Conservation (phyloP, 2,113 vertebrate genomes). For the Pseudois nayaur region DNA sequence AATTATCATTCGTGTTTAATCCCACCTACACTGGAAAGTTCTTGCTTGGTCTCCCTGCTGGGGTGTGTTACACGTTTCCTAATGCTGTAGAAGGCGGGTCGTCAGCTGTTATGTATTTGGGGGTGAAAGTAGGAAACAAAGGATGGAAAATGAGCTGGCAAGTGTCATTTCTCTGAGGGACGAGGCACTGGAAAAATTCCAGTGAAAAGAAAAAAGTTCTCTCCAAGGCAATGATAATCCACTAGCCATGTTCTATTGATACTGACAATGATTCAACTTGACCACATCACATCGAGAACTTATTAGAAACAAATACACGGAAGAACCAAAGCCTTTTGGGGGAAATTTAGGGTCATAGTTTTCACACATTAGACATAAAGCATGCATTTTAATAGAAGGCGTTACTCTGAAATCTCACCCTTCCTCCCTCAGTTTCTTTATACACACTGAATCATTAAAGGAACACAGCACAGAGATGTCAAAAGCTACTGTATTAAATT, state of each 20-base stretch:
- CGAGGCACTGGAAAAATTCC: not conserved
- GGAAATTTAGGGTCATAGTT: not conserved
- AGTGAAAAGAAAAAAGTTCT: not conserved
- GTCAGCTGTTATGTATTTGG: not conserved
- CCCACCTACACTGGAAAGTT: not conserved
- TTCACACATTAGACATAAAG: not conserved
- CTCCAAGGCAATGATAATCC: not conserved
- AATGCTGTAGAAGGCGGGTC: not conserved
- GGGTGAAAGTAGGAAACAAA: not conserved
- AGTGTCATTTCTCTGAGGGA: not conserved
- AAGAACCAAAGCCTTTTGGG: not conserved
- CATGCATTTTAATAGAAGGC: not conserved
- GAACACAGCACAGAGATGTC: not conserved
- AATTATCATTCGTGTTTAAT: constrained; percentile 49
- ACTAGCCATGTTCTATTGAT: not conserved
- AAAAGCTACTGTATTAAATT: not conserved
- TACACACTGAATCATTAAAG: not conserved
- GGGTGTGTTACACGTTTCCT: not conserved
- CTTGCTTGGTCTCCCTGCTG: not conserved
- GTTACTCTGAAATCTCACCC: not conserved
- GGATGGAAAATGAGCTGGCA: not conserved
- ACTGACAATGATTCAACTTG: not conserved
- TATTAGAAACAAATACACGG: not conserved
- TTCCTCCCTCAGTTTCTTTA: not conserved
- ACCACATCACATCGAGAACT: not conserved